Percentiles rank a stretch among this genome's conserved stretches.
phyloP scores from a whole-genome alignment of 2,888 invertebrate species.

The Carcina quercana region DNA sequence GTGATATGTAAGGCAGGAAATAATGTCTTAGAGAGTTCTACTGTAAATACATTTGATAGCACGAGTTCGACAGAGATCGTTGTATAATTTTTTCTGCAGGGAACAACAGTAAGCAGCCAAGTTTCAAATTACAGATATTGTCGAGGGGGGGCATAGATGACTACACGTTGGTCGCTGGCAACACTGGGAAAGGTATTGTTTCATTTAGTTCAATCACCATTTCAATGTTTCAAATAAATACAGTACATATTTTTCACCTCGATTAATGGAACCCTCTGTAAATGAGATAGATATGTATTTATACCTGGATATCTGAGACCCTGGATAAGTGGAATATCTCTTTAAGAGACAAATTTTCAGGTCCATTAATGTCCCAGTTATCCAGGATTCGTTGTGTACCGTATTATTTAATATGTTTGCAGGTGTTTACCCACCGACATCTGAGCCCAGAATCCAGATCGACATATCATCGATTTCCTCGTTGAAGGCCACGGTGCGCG shows the following conservation, averaged over 20 bases:
- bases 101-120: slow-evolving; percentile 59
- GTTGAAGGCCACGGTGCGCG: slow-evolving; percentile 51
- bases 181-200: slow-evolving; percentile 82
- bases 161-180: slow-evolving; percentile 79
- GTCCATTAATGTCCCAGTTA: neutral
- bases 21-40: slow-evolving; percentile 17
- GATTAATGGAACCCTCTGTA: no score
- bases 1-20: slow-evolving; percentile 36
- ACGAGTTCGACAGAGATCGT: slow-evolving; percentile 46
- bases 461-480: slow-evolving; percentile 75
- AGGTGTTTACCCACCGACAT: neutral
- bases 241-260: slow-evolving; percentile 16
- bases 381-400: no score
- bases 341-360: no score
- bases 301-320: no score
- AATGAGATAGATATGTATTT: no score
- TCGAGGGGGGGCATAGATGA: slow-evolving; percentile 35
- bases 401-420: neutral
- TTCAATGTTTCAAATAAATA: neutral
- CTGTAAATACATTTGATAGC: slow-evolving; percentile 23
- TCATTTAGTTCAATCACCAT: neutral
- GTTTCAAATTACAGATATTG: slow-evolving; percentile 58
- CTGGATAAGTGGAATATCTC: no score
- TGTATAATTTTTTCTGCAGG: no score
- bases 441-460: slow-evolving; percentile 61